Evolutionary conservation across 1,140 invertebrate genomes (phyloP).

Genomic region (Penaeus indicus): DNA sequence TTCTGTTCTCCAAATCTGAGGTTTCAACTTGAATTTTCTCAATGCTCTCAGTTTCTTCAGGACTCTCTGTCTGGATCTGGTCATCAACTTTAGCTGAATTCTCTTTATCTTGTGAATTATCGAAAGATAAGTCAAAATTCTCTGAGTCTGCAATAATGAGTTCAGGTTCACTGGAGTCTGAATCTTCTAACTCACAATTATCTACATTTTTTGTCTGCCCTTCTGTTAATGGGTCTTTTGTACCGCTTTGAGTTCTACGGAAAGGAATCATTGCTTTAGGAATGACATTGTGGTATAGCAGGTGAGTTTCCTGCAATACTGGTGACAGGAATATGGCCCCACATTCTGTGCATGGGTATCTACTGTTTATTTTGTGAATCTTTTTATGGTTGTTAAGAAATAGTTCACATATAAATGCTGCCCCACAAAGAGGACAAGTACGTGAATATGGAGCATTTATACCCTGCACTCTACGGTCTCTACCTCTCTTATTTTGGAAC

Average conservation of each 20-base stretch:
- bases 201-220: conserved; percentile 26
- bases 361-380: conserved; percentile 1
- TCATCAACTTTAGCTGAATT: too few species aligned
- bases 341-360: conserved; percentile 34
- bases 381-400: conserved; percentile 35
- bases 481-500: conserved; percentile 50
- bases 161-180: conserved; percentile 43
- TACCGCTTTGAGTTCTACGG: not conserved
- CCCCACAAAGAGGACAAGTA: conserved; percentile 31
- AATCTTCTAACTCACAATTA: conserved; percentile 16
- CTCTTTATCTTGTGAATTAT: conserved; percentile 19
- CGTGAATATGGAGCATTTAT: conserved; percentile 18
- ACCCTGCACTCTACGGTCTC: conserved; percentile 42
- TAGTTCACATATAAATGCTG: conserved; percentile 29
- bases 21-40: too few species aligned
- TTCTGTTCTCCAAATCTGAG: too few species aligned
- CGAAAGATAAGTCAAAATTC: not conserved
- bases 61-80: too few species aligned
- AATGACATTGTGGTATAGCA: conserved; percentile 30
- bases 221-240: conserved; percentile 34
- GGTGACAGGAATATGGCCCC: conserved; percentile 28
- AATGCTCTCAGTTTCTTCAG: too few species aligned
- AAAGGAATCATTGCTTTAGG: conserved; percentile 1
- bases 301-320: conserved; percentile 40
- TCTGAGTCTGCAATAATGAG: conserved; percentile 39